Evolutionary conservation across 2,888 invertebrate genomes (phyloP).

Genomic region (Aphidius colemani): DNA sequence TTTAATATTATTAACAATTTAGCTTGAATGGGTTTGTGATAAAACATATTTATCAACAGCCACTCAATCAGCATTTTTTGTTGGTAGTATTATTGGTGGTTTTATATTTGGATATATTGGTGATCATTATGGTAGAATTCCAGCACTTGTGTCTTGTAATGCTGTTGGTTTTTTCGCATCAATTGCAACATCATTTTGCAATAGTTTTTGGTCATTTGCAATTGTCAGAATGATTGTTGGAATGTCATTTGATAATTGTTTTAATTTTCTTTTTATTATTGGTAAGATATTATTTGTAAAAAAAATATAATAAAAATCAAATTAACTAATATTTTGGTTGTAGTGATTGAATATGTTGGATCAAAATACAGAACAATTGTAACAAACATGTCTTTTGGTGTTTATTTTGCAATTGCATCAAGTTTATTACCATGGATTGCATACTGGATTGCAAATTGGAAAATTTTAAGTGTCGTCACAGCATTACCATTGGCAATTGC

Average conservation of each 20-base stretch:
- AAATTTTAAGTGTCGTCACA: conserved; percentile 73
- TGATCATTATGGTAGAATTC: conserved; percentile 83
- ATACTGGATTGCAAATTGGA: conserved; percentile 79
- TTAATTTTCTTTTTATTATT: conserved; percentile 90
- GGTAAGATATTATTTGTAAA: conserved; percentile 56
- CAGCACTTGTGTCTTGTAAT: conserved; percentile 81
- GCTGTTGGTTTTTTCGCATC: conserved; percentile 74
- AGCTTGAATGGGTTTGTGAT: conserved; percentile 89
- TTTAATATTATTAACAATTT: too few species aligned
- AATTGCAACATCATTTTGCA: conserved; percentile 75
- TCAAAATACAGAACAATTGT: conserved; percentile 88
- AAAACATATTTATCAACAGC: conserved; percentile 76
- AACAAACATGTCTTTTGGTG: conserved; percentile 89
- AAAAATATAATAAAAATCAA: background rate
- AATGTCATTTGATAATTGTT: conserved; percentile 86
- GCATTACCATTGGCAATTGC: conserved; percentile 78
- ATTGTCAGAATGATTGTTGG: conserved; percentile 82
- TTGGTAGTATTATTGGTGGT: conserved; percentile 86
- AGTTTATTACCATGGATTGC: conserved; percentile 85
- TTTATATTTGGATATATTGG: conserved; percentile 86
- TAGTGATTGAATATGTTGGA: conserved; percentile 77
- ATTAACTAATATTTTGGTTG: too few species aligned
- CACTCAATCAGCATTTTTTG: conserved; percentile 85
- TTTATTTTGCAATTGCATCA: conserved; percentile 83
- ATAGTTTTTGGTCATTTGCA: conserved; percentile 78